Evolutionary conservation across 2,797 vertebrate species (phyloP).

Genomic region (Scyliorhinus canicula): DNA sequence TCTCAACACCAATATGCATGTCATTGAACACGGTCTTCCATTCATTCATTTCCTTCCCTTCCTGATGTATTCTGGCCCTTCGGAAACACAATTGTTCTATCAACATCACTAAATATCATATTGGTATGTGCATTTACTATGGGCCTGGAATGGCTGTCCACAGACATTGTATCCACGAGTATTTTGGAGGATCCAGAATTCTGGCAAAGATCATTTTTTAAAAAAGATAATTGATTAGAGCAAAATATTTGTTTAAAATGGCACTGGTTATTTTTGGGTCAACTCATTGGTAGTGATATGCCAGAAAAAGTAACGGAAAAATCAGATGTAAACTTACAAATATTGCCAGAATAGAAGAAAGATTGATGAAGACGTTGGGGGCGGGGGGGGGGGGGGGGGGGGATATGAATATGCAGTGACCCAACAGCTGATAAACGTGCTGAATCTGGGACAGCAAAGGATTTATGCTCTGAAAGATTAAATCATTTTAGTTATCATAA

Average conservation of each 20-base stretch:
- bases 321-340: too few species aligned
- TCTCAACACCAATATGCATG: neutral
- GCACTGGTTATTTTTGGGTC: too few species aligned
- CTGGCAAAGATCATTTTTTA: neutral
- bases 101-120: neutral
- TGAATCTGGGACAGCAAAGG: neutral
- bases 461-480: neutral
- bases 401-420: neutral
- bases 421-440: neutral
- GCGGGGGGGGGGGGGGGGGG: too few species aligned
- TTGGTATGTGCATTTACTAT: neutral
- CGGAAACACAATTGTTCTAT: neutral
- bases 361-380: neutral
- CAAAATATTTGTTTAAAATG: too few species aligned
- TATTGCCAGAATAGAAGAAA: neutral
- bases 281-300: too few species aligned
- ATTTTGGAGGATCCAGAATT: neutral
- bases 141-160: too few species aligned
- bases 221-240: too few species aligned
- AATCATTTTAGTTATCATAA: neutral
- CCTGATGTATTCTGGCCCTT: neutral
- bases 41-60: neutral
- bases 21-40: neutral
- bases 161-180: neutral
- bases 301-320: too few species aligned